These are phyloP conservation scores for Drosophila kuntzei DNA, from an alignment of 2,888 invertebrate species.

Conservation along the genomic window DNA sequence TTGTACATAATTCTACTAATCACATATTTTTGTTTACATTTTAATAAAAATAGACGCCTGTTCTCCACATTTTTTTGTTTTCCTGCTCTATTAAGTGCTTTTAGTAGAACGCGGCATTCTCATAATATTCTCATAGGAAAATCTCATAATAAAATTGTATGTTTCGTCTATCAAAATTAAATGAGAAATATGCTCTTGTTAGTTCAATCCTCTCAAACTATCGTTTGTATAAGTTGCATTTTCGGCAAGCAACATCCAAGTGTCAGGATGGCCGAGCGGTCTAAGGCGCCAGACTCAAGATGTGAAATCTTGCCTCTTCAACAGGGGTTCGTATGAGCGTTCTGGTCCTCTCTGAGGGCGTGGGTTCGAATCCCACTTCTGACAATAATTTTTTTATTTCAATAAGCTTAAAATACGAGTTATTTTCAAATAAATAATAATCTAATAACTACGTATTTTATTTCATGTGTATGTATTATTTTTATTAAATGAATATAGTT, in stretches of 20 bases:
- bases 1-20: background rate
- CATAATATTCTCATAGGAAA: too few relatives aligned
- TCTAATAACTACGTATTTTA: background rate
- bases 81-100: too few relatives aligned
- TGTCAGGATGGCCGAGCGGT: constrained; percentile 85
- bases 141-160: too few relatives aligned
- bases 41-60: background rate
- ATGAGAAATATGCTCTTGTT: background rate
- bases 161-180: too few relatives aligned
- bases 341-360: constrained; percentile 84
- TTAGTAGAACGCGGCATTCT: too few relatives aligned
- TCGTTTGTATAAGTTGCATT: constrained; percentile 24
- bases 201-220: background rate
- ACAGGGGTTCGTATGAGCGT: constrained; percentile 73
- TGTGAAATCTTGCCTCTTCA: constrained; percentile 63
- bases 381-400: constrained; percentile 59
- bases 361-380: constrained; percentile 83
- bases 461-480: too few relatives aligned
- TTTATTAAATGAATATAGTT: background rate
- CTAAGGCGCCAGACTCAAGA: constrained; percentile 85
- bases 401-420: background rate
- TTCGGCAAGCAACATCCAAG: constrained; percentile 10
- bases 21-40: background rate
- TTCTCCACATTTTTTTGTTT: too few relatives aligned
- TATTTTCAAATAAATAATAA: background rate